Evolutionary conservation across 2,888 invertebrate genomes (phyloP).

Genomic region (Cantharis flavilabris): DNA sequence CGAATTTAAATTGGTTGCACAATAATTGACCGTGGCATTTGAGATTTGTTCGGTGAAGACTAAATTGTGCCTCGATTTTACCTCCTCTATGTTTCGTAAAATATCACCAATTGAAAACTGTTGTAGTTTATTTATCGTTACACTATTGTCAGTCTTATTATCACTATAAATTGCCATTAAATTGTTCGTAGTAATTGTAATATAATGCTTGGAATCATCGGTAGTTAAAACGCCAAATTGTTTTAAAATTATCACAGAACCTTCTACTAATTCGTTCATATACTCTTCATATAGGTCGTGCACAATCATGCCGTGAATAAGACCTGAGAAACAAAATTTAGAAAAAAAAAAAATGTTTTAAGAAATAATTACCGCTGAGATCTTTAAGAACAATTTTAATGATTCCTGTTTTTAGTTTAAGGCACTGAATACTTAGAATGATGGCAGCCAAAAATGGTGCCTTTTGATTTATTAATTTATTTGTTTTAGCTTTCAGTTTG

Average conservation of each 20-base stretch:
- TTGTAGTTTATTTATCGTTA: slow-evolving; percentile 12
- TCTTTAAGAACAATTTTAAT: slow-evolving; percentile 45
- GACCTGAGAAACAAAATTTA: slow-evolving; percentile 39
- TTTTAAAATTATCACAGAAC: slow-evolving; percentile 45
- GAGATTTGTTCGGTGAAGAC: background rate
- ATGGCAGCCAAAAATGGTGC: slow-evolving; percentile 49
- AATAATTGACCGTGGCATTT: background rate
- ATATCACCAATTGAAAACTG: slow-evolving; percentile 11
- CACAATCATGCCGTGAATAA: slow-evolving; percentile 45
- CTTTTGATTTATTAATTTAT: slow-evolving; percentile 42
- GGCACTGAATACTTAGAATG: slow-evolving; percentile 40
- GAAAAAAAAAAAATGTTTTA: background rate
- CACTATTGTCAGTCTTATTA: slow-evolving; percentile 11
- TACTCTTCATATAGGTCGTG: slow-evolving; percentile 45
- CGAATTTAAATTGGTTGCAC: background rate
- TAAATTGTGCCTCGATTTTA: slow-evolving; percentile 2
- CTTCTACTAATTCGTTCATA: slow-evolving; percentile 36
- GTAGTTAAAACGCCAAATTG: slow-evolving; percentile 45
- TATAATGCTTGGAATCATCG: slow-evolving; percentile 39
- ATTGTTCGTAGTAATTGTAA: slow-evolving; percentile 47
- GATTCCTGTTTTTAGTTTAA: slow-evolving; percentile 33
- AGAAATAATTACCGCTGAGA: slow-evolving; percentile 39
- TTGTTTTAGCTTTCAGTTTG: slow-evolving; percentile 38
- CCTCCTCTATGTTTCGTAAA: slow-evolving; percentile 11
- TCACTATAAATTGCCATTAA: slow-evolving; percentile 43